Percentiles rank a stretch among this genome's conserved stretches.
These are phyloP conservation scores for Orycteropus afer DNA, from an alignment of 2,113 vertebrate species.

Conservation along the genomic window DNA sequence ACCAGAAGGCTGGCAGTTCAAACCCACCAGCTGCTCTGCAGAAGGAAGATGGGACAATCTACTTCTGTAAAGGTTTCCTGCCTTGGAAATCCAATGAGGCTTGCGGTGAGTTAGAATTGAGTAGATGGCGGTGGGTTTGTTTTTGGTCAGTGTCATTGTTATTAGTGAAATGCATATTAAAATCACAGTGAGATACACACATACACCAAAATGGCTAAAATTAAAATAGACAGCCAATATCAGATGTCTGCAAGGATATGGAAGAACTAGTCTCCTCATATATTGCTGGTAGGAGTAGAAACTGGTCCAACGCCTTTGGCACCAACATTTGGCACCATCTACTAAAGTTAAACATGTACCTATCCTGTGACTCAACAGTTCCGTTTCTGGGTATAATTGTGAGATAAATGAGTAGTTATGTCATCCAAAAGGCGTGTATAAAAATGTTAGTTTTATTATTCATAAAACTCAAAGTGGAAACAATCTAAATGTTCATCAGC, in stretches of 20 bases:
- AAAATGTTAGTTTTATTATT: background rate
- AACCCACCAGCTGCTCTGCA: too few species aligned
- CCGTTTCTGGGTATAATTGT: background rate
- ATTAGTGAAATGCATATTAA: too few species aligned
- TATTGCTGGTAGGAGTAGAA: background rate
- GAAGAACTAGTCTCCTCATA: background rate
- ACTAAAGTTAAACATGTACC: background rate
- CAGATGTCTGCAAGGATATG: background rate
- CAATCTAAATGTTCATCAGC: too few species aligned
- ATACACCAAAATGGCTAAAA: too few species aligned
- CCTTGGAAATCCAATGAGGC: too few species aligned
- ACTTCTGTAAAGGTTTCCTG: too few species aligned
- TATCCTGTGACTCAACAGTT: background rate
- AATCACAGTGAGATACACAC: too few species aligned
- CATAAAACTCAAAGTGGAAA: background rate
- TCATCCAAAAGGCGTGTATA: background rate
- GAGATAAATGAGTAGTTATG: background rate
- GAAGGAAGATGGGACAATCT: too few species aligned
- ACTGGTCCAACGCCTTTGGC: background rate
- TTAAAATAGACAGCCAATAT: background rate
- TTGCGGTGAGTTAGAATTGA: too few species aligned
- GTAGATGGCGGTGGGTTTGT: too few species aligned
- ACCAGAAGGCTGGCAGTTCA: too few species aligned
- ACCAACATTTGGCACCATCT: conserved; percentile 20
- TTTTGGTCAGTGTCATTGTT: too few species aligned